phyloP scores from a whole-genome alignment of 2,797 vertebrate species.

The Notamacropus eugenii region DNA sequence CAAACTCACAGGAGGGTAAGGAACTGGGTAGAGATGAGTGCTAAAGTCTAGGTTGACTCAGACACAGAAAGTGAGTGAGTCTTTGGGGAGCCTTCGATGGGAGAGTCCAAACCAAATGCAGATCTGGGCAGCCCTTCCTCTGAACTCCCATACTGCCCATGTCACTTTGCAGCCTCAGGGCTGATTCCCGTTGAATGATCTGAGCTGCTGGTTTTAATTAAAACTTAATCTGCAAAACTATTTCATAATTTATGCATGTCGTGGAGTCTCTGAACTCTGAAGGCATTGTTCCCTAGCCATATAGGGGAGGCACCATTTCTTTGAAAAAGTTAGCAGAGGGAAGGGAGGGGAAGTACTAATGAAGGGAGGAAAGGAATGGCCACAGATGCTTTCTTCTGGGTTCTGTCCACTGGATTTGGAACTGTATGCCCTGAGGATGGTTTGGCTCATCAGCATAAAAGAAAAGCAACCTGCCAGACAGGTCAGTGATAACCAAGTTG shows the following conservation, averaged over 20 bases:
- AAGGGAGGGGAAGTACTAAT: conserved; percentile 55
- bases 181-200: conserved; percentile 74
- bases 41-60: not conserved
- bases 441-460: not conserved
- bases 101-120: conserved; percentile 65
- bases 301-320: conserved; percentile 59
- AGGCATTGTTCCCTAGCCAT: conserved; percentile 63
- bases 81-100: conserved; percentile 51
- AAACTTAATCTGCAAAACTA: conserved; percentile 80
- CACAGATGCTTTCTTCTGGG: conserved; percentile 21
- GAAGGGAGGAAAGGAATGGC: conserved; percentile 10
- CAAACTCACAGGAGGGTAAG: not conserved
- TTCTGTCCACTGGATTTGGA: conserved; percentile 21
- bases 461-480: not conserved
- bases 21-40: not conserved
- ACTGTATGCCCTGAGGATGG: conserved; percentile 27
- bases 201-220: conserved; percentile 80
- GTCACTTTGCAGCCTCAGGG: conserved; percentile 77
- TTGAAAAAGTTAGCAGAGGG: conserved; percentile 43
- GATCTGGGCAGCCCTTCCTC: conserved; percentile 72
- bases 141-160: conserved; percentile 75
- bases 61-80: conserved; percentile 18
- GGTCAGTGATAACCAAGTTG: not conserved
- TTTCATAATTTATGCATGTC: conserved; percentile 80
- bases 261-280: conserved; percentile 67